A percentile compares a stretch with the other conserved stretches of the same genome.
Evolutionary conservation across 2,113 vertebrate genomes (phyloP).

Genomic region (Romanogobio albipinnatus): DNA sequence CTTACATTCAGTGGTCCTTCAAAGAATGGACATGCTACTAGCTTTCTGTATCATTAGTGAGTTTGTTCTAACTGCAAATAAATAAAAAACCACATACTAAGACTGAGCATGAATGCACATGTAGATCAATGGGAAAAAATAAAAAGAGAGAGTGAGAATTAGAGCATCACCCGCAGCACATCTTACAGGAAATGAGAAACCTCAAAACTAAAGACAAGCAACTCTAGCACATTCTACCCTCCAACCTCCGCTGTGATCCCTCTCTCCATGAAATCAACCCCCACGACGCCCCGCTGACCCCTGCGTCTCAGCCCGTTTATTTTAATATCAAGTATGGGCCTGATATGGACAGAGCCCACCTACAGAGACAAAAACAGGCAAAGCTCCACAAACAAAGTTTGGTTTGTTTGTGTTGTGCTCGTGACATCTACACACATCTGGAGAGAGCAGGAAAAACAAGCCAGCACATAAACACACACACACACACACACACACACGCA

Average conservation of each 20-base stretch:
- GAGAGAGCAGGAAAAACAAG: neutral
- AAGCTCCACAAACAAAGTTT: neutral
- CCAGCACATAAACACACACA: neutral
- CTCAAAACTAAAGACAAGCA: neutral
- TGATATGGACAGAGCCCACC: constrained; percentile 3
- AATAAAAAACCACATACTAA: neutral
- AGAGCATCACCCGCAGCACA: neutral
- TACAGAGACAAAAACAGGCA: neutral
- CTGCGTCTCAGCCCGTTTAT: neutral
- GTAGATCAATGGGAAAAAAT: neutral
- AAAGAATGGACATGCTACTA: no score
- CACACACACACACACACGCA: neutral
- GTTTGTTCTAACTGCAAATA: neutral
- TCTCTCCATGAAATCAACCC: neutral
- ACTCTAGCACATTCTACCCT: neutral
- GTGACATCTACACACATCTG: neutral
- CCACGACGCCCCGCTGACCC: neutral
- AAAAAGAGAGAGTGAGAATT: neutral
- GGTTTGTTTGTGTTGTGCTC: constrained; percentile 18
- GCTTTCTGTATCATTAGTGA: neutral
- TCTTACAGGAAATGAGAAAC: constrained; percentile 20
- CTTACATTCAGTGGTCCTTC: neutral
- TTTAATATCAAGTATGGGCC: neutral
- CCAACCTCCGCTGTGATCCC: neutral
- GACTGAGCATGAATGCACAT: neutral